phyloP scores from a whole-genome alignment of 2,888 invertebrate species.

The Heliconius hortense region DNA sequence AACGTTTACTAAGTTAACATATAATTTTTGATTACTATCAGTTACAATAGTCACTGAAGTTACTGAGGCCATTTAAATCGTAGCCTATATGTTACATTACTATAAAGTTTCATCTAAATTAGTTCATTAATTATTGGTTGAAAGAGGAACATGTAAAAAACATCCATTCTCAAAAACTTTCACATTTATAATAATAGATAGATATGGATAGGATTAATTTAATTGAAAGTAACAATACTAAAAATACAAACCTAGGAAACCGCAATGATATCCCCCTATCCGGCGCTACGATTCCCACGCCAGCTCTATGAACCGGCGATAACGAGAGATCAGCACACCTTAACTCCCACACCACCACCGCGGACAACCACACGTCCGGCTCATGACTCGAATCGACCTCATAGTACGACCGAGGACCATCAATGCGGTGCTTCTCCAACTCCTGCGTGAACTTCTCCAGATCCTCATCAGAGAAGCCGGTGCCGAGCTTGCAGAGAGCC shows the following conservation, averaged over 20 bases:
- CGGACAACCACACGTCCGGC: slow-evolving; percentile 95
- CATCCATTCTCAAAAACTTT: no score
- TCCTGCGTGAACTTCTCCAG: slow-evolving; percentile 88
- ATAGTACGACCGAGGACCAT: slow-evolving; percentile 90
- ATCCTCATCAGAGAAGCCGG: slow-evolving; percentile 96
- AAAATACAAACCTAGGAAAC: slow-evolving; percentile 84
- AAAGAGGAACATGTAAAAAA: no score
- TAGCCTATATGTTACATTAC: no score
- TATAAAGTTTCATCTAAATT: no score
- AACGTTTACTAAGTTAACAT: no score
- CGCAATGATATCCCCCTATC: slow-evolving; percentile 96
- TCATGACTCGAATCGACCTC: slow-evolving; percentile 86
- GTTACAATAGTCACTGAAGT: no score
- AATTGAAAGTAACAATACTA: no score
- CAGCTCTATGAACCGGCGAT: slow-evolving; percentile 96
- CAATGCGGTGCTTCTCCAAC: slow-evolving; percentile 88
- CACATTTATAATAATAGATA: no score
- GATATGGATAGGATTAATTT: no score
- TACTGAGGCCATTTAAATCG: no score
- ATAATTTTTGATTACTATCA: no score
- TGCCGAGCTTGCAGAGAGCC: slow-evolving; percentile 87
- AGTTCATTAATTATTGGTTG: no score
- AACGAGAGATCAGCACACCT: slow-evolving; percentile 98
- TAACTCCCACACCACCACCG: slow-evolving; percentile 96
- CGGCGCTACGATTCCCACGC: slow-evolving; percentile 91